Evolutionary conservation across 2,888 invertebrate species (phyloP), one percentile per base, ranked within the genome.

Genomic region (Stramonita haemastoma): DNA sequence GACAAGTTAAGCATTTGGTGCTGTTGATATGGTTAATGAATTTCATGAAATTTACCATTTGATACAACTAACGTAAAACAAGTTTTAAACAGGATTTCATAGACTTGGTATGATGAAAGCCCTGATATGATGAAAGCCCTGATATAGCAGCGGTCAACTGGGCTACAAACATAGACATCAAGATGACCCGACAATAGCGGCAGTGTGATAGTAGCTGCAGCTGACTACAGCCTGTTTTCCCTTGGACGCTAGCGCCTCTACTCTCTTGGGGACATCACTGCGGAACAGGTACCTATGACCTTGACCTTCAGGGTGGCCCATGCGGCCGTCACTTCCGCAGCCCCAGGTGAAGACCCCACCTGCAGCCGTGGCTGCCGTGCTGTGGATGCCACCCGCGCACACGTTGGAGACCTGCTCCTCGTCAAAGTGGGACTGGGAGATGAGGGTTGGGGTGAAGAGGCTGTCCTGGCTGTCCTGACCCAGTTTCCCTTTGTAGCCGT

Each of bases 401-500:
- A 94, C 91, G 22, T 91, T 91, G 5, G 83, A 36, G 8, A 93
- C 92, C 0, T 79, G n/a, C 81, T 93, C 93, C 17, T 87, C 89
- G 70, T 91, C 86, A 90, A 94, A 94, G 36, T 87, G 87, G 60
- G 89, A 90, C 22, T 87, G 79, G 22, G 92, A 88, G n/a, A 94
- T 90, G 36, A 79, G 81, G 8, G 90, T 90, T 2, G 94, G 93
- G 29, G 87, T 83, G 22, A 81, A 90, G 77, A 89, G 15, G 0
- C 91, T 90, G 15, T 88, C 90, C 86, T 93, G 93, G 88, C 92
- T 92, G 34, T 92, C 94, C 32, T 92, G 91, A 8, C 94, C 94
- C 34, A 94, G 90, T 90, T 94, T 94, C 0, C 94, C 94, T 89
- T 94, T 94, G 90, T 93, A 94, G 17, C 94, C 94, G 87, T 94